phyloP scores from a whole-genome alignment of 2,113 vertebrate genomes.

The Scartelaos histophorus region DNA sequence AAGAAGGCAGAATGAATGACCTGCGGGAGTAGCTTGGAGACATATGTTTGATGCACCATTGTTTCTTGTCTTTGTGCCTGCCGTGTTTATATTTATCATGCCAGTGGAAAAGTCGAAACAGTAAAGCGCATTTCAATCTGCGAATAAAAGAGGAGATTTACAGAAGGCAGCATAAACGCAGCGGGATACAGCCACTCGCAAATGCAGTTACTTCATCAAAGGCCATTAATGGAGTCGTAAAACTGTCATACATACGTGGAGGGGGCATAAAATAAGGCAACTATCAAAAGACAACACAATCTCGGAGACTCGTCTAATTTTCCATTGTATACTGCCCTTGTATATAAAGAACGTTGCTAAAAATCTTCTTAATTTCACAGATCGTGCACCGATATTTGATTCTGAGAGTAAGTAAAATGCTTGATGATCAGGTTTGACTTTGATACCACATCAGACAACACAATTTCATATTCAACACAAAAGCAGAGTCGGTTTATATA shows the following conservation, averaged over 20 bases:
- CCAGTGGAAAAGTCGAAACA: constrained; percentile 19
- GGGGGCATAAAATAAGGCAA: constrained; percentile 48
- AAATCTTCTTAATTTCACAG: constrained; percentile 1
- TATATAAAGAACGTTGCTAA: constrained; percentile 8
- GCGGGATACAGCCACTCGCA: constrained; percentile 40
- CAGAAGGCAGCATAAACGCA: constrained; percentile 19
- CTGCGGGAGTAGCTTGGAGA: constrained; percentile 13
- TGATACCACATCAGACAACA: no score
- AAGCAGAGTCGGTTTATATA: no score
- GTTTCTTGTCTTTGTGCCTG: constrained; percentile 7
- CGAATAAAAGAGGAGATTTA: constrained; percentile 40
- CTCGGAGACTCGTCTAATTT: constrained; percentile 3
- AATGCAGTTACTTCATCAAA: constrained; percentile 41
- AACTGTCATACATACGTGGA: constrained; percentile 43
- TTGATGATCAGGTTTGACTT: no score
- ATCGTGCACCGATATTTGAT: constrained; percentile 23
- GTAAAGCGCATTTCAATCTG: constrained; percentile 20
- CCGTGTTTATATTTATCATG: constrained; percentile 15
- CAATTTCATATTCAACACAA: no score
- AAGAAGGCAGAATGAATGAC: constrained; percentile 36
- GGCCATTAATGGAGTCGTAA: constrained; percentile 67
- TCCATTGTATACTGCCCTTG: not conserved
- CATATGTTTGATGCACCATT: constrained; percentile 30
- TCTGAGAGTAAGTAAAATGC: no score
- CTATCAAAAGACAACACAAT: constrained; percentile 34